Evolutionary conservation across 2,888 invertebrate species (phyloP).

Genomic region (Sinodicranocentrus sp.): DNA sequence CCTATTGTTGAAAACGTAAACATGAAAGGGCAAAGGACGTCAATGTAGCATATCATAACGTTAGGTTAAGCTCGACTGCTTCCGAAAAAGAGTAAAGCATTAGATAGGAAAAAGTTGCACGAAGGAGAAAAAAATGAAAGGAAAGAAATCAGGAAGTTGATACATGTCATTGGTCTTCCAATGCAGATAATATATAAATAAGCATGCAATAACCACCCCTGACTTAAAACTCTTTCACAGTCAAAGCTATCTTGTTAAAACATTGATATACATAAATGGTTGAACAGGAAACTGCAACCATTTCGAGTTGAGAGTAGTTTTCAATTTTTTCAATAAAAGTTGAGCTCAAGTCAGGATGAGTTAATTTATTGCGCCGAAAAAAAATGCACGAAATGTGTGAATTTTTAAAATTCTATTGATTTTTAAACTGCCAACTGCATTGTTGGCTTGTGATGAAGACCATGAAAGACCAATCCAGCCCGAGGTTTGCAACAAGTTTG

Average conservation of each 20-base stretch:
- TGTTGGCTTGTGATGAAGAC: too few relatives aligned
- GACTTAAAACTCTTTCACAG: too few relatives aligned
- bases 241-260: too few relatives aligned
- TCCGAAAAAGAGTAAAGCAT: neutral
- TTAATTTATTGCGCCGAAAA: too few relatives aligned
- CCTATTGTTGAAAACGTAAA: neutral
- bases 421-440: too few relatives aligned
- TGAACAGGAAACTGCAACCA: neutral
- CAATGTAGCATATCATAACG: neutral
- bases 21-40: neutral
- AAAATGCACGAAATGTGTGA: too few relatives aligned
- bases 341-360: neutral
- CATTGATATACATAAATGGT: too few relatives aligned
- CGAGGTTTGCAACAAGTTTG: too few relatives aligned
- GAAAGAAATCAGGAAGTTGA: constrained; percentile 38
- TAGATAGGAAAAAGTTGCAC: constrained; percentile 6
- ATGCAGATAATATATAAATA: neutral
- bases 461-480: too few relatives aligned
- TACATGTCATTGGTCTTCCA: constrained; percentile 33
- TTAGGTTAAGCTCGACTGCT: constrained; percentile 7
- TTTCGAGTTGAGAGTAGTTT: neutral
- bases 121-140: neutral
- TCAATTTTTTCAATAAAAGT: neutral
- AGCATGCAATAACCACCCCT: neutral
- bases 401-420: too few relatives aligned